These are phyloP conservation scores for Diceros bicornis DNA, from an alignment of 2,797 vertebrate genomes.

Conservation along the genomic window DNA sequence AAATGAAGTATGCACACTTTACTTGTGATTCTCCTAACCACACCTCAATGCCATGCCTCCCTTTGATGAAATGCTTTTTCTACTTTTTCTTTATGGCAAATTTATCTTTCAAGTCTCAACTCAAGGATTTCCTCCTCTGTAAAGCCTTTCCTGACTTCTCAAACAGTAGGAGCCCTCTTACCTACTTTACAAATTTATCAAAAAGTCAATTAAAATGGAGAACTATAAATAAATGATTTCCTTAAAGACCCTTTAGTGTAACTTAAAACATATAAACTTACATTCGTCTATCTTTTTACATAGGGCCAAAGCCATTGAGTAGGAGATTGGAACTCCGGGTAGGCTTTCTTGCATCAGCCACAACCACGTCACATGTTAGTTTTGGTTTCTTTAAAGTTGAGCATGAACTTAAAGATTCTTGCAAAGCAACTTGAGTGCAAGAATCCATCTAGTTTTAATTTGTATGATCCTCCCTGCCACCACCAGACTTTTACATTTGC, in stretches of 20 bases:
- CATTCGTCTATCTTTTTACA: background rate
- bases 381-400: background rate
- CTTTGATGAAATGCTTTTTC: background rate
- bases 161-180: background rate
- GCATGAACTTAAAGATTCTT: background rate
- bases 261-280: background rate
- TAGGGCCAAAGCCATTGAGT: background rate
- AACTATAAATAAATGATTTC: background rate
- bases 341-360: background rate
- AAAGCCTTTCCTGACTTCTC: background rate
- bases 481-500: slow-evolving; percentile 1
- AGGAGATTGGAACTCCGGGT: background rate
- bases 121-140: background rate
- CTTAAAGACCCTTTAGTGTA: background rate
- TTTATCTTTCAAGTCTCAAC: background rate
- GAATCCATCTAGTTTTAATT: background rate
- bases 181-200: background rate
- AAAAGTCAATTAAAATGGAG: slow-evolving; percentile 25
- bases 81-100: background rate
- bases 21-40: background rate
- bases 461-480: background rate
- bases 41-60: background rate
- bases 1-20: background rate
- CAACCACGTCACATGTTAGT: background rate
- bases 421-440: background rate